phyloP scores from a whole-genome alignment of 2,113 vertebrate genomes.

The Trochalopteron elliotii region DNA sequence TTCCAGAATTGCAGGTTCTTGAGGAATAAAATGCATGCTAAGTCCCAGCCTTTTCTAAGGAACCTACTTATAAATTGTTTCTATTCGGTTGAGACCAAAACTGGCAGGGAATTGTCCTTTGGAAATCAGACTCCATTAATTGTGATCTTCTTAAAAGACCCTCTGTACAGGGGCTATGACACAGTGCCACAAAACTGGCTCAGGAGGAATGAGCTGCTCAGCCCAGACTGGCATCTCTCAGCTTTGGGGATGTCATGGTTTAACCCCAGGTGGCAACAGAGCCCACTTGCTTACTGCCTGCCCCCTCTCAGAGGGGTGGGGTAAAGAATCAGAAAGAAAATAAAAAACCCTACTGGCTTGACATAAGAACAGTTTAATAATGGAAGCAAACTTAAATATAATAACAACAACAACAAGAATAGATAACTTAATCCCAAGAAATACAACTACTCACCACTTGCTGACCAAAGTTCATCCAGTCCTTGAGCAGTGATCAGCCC shows the following conservation, averaged over 20 bases:
- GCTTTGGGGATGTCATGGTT: background rate
- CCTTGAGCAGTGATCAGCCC: background rate
- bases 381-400: background rate
- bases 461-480: background rate
- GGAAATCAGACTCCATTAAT: background rate
- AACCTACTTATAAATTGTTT: background rate
- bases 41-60: background rate
- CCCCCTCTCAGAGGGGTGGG: background rate
- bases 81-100: background rate
- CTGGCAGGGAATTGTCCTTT: background rate
- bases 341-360: background rate
- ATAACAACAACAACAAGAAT: background rate
- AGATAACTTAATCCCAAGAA: background rate
- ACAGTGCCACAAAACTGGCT: background rate
- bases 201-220: background rate
- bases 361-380: background rate
- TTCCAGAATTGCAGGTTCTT: background rate
- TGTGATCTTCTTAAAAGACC: background rate
- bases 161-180: background rate
- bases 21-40: background rate
- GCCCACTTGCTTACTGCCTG: background rate
- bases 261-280: background rate
- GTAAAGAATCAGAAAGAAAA: background rate
- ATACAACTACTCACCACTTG: background rate
- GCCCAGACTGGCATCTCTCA: background rate